Conservation (phyloP, 2,113 vertebrate genomes). For the Zosterops lateralis region DNA sequence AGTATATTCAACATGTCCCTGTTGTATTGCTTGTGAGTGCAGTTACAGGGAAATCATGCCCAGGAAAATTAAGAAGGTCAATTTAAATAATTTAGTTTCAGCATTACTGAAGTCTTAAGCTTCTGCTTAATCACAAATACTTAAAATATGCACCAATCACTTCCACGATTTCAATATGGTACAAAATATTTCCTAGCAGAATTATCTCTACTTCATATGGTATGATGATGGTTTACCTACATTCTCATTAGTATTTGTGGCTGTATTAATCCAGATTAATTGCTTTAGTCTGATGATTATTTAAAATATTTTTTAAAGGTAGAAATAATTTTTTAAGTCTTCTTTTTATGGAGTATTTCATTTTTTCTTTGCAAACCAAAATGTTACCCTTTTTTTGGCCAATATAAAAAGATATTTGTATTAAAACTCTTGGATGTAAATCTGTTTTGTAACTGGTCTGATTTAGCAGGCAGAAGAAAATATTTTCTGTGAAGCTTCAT, state of each 20-base stretch:
- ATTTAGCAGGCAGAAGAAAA: background rate
- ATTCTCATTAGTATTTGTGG: background rate
- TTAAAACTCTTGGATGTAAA: background rate
- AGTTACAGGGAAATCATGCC: background rate
- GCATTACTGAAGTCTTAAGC: background rate
- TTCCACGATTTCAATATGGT: background rate
- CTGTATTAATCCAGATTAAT: background rate
- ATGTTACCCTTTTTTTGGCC: background rate
- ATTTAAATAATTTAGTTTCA: background rate
- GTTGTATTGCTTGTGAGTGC: background rate
- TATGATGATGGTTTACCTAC: background rate
- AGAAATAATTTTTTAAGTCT: background rate
- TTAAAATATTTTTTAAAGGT: background rate
- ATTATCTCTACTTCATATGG: background rate
- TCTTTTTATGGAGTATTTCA: background rate
- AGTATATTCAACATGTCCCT: background rate
- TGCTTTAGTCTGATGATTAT: background rate
- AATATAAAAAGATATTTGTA: background rate
- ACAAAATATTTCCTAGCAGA: background rate
- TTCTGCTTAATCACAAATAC: background rate
- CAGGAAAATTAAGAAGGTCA: background rate
- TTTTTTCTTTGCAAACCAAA: background rate
- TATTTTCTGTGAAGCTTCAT: background rate
- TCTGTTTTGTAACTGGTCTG: background rate
- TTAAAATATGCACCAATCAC: background rate